A percentile compares a stretch with the other conserved stretches of the same genome.
phyloP scores from a whole-genome alignment of 2,113 vertebrate species.

The Otus sunia region DNA sequence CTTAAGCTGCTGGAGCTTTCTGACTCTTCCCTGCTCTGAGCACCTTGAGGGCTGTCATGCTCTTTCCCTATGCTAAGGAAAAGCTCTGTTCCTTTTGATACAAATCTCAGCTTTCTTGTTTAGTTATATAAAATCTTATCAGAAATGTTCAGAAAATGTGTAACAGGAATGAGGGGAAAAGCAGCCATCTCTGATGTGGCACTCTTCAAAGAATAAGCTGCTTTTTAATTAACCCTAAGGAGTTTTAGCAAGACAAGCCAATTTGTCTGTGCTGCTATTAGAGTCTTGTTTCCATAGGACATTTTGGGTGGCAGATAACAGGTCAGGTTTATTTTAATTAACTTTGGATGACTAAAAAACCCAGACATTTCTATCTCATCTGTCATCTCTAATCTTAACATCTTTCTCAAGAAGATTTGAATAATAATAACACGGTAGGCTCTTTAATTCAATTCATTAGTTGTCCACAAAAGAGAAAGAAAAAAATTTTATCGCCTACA shows the following conservation, averaged over 20 bases:
- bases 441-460: conserved; percentile 29
- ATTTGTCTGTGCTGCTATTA: background rate
- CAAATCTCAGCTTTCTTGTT: background rate
- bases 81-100: background rate
- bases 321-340: conserved; percentile 63
- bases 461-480: background rate
- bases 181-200: background rate
- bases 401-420: conserved; percentile 39
- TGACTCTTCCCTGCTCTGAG: background rate
- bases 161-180: background rate
- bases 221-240: conserved; percentile 60
- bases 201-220: background rate
- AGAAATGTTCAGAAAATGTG: background rate
- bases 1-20: background rate
- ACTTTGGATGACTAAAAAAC: background rate
- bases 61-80: background rate
- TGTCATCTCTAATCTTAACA: conserved; percentile 32
- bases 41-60: background rate
- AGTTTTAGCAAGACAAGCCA: conserved; percentile 16
- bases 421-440: background rate
- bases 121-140: background rate
- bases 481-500: background rate
- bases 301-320: background rate
- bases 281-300: background rate
- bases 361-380: background rate